Evolutionary conservation across 2,888 invertebrate genomes (phyloP).

Genomic region (Stenotaenia linearis): DNA sequence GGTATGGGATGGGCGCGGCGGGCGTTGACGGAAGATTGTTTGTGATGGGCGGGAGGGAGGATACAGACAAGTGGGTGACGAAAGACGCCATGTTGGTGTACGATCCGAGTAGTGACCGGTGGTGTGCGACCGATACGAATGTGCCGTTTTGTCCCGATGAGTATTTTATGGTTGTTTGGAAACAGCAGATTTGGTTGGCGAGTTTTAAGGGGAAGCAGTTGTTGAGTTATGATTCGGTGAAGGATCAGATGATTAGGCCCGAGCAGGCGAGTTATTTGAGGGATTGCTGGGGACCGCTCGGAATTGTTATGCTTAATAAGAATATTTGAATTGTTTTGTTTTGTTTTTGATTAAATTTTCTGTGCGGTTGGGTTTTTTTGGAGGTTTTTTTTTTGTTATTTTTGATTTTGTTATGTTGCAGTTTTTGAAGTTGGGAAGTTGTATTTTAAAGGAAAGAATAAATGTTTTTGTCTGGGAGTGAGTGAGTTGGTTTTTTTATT

Average conservation of each 20-base stretch:
- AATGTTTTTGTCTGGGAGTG: too few species aligned
- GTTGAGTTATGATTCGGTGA: constrained; percentile 17
- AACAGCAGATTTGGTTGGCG: constrained; percentile 29
- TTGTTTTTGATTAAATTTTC: too few species aligned
- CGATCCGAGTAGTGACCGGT: constrained; percentile 27
- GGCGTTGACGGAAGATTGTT: constrained; percentile 21
- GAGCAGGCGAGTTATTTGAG: constrained; percentile 18
- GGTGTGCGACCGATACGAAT: constrained; percentile 28
- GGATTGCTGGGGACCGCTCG: constrained; percentile 28
- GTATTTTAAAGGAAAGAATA: too few species aligned
- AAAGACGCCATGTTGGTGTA: constrained; percentile 29
- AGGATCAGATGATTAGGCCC: constrained; percentile 28
- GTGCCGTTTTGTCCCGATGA: constrained; percentile 29
- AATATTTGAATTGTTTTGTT: neutral
- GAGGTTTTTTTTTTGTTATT: too few species aligned
- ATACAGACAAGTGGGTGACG: constrained; percentile 30
- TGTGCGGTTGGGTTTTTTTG: too few species aligned
- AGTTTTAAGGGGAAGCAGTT: constrained; percentile 28
- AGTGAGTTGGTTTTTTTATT: too few species aligned
- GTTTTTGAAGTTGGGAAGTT: too few species aligned
- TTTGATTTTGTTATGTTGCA: too few species aligned
- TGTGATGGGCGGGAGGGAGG: constrained; percentile 28
- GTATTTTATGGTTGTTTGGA: constrained; percentile 30
- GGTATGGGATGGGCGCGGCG: constrained; percentile 26
- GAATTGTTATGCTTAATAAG: constrained; percentile 26